Conservation (phyloP, 1,140 invertebrate species). For the Wiebesia pumilae region DNA sequence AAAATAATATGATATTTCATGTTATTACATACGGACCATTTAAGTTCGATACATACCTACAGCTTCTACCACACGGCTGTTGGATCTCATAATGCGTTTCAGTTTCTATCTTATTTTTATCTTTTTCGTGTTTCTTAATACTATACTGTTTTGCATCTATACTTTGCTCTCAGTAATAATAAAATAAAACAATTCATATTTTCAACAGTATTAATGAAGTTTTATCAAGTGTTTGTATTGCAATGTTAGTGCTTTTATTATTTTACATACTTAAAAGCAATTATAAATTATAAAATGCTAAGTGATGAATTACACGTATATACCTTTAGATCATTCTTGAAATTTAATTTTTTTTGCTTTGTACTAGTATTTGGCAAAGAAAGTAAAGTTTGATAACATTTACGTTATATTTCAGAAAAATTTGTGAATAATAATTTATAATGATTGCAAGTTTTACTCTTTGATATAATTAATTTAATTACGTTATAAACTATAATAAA, state of each 20-base stretch:
- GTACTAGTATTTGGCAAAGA: neutral
- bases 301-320: neutral
- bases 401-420: neutral
- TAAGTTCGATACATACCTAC: conserved; percentile 58
- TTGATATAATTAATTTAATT: neutral
- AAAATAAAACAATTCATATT: conserved; percentile 58
- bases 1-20: conserved; percentile 71
- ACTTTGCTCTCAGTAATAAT: conserved; percentile 54
- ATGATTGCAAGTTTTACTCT: neutral
- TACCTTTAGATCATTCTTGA: neutral
- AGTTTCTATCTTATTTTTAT: neutral
- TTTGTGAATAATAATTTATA: neutral
- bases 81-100: neutral
- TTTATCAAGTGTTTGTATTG: conserved; percentile 15
- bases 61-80: conserved; percentile 32
- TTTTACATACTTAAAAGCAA: conserved; percentile 31
- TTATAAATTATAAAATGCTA: conserved; percentile 26
- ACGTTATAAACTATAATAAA: neutral
- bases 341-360: conserved; percentile 26
- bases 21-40: conserved; percentile 68
- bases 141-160: conserved; percentile 57
- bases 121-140: conserved; percentile 53
- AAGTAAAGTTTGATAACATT: neutral
- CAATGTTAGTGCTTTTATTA: conserved; percentile 20
- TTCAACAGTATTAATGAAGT: conserved; percentile 49